Percentiles rank a stretch among this genome's conserved stretches.
Conservation (phyloP, 2,113 vertebrate genomes). For the Hippolais icterina region DNA sequence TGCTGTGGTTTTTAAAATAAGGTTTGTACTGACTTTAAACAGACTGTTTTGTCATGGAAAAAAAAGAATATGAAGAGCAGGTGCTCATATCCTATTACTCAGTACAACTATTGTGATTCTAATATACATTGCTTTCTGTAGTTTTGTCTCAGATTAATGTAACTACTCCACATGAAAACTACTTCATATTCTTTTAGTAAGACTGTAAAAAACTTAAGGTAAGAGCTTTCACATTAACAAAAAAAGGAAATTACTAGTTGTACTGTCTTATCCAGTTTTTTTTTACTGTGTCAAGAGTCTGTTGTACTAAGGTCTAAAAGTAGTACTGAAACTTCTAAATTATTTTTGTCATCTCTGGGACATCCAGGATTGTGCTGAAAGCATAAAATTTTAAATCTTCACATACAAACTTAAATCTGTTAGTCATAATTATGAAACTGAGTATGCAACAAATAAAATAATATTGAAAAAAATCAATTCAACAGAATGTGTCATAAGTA, state of each 20-base stretch:
- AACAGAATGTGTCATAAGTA: background rate
- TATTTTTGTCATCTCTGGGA: background rate
- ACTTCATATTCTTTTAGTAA: background rate
- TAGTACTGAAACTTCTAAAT: background rate
- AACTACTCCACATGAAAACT: background rate
- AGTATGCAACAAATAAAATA: background rate
- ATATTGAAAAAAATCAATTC: background rate
- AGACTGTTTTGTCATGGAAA: background rate
- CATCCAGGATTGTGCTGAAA: background rate
- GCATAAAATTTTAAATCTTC: background rate
- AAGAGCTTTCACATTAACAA: background rate
- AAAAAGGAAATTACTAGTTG: background rate
- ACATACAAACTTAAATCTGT: accelerated
- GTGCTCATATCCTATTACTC: slow-evolving; percentile 10
- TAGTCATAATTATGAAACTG: background rate
- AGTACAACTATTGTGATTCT: background rate
- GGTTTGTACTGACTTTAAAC: slow-evolving; percentile 24
- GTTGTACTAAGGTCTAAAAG: background rate
- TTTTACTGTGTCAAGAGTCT: background rate
- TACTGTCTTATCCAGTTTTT: background rate
- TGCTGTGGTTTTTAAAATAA: background rate
- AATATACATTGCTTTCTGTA: background rate
- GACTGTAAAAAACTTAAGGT: background rate
- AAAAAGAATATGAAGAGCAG: background rate
- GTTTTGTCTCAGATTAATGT: background rate